Base-by-base conservation (phyloP, 2,113 vertebrate genomes). In the Scophthalmus maximus region DNA sequence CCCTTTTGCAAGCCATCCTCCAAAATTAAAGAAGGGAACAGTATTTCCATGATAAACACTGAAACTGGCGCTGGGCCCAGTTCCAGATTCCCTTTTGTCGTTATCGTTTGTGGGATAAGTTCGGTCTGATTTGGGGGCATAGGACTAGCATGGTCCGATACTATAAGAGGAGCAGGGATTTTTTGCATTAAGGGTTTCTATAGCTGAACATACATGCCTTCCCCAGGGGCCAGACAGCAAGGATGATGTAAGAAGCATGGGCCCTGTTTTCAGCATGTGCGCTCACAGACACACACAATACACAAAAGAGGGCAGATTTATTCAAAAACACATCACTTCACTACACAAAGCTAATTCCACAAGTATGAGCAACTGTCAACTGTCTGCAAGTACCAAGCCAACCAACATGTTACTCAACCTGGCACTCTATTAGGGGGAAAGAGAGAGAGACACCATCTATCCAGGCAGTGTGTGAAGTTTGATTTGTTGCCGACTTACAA, bases 241-340 rank as follows among this genome's bases (percentile, higher is more conserved):
- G 71, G 86, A 76, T 89, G 87, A 92, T 89, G 90, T 86, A 82
- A 87, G 88, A 87, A 80, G 81, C 73, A 75, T 84, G 85, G 86
- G 82, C 79, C 66, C 74, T 81, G 85, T 92, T 89, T 88, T 72
- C 79, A 85, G 77, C 76, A 72, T 64, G 73, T 79, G 0, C 14
- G 8, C 71, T 49, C 64, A 60, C 75, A 77, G 51, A 73, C 55
- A 56, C 68, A 68, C 74, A 51, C 77, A 67, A 83, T 66, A 64
- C 60, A 81, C 76, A 81, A 68, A 82, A 59, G 4, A 18, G 22
- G 42, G 42, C 42, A 44, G 7, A 44, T 44, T 44, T n/a, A 44
- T 44, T 7, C 8, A 8, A 8, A 44, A 34, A 9, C 44, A 23
- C 22, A 65, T 18, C 20, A 55, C 42, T 40, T 69, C 12, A 36